Percentiles rank a stretch among this genome's conserved stretches.
Conservation (phyloP, 2,888 invertebrate genomes). For the Conistra vaccinii region DNA sequence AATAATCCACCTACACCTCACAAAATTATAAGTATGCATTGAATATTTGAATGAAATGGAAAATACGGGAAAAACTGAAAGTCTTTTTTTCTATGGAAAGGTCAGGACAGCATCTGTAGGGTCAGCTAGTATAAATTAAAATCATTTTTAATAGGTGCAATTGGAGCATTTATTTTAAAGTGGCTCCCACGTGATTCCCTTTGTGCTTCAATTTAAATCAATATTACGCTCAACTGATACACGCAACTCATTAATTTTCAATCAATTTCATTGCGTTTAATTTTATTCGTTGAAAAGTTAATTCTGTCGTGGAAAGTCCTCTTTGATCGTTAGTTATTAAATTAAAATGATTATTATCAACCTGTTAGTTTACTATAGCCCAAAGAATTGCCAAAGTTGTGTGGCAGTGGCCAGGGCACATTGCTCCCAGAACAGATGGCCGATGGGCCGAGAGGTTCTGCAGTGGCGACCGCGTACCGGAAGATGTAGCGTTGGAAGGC, state of each 20-base stretch:
- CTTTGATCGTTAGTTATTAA: constrained; percentile 9
- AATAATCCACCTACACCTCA: too few relatives aligned
- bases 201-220: constrained; percentile 13
- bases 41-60: neutral
- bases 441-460: too few relatives aligned
- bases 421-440: too few relatives aligned
- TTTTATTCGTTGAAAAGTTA: constrained; percentile 8
- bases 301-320: neutral
- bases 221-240: constrained; percentile 16
- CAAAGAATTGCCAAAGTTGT: too few relatives aligned
- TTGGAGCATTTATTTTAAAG: constrained; percentile 1
- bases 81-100: neutral
- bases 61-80: neutral
- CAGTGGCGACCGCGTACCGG: too few relatives aligned
- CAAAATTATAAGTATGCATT: neutral
- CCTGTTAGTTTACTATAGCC: too few relatives aligned
- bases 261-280: constrained; percentile 18
- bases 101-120: neutral
- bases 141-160: constrained; percentile 1
- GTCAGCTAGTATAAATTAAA: neutral
- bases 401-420: too few relatives aligned
- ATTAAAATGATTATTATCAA: neutral
- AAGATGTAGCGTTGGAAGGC: too few relatives aligned
- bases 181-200: neutral
- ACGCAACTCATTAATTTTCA: constrained; percentile 27